Conservation (phyloP, 2,888 invertebrate species). For the Gryllus longicercus region DNA sequence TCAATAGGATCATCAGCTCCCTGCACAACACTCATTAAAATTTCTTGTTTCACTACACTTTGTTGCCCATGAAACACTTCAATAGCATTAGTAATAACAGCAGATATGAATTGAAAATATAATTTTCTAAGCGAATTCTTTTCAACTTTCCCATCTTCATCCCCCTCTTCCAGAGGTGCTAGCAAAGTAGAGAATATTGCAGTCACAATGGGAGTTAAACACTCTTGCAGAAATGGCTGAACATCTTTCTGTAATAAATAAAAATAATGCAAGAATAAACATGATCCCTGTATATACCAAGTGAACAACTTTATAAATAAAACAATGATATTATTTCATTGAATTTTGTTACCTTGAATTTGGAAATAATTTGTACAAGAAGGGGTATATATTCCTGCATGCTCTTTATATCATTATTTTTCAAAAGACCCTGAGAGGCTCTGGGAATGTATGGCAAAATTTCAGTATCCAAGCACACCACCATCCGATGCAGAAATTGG, state of each 20-base stretch:
- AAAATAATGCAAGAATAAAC: slow-evolving; percentile 11
- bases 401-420: slow-evolving; percentile 42
- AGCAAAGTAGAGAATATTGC: slow-evolving; percentile 47
- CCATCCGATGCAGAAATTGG: slow-evolving; percentile 56
- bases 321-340: too few species aligned
- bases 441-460: slow-evolving; percentile 53
- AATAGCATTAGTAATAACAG: slow-evolving; percentile 50
- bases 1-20: slow-evolving; percentile 52
- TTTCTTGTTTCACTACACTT: slow-evolving; percentile 43
- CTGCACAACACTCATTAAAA: slow-evolving; percentile 51
- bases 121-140: slow-evolving; percentile 49
- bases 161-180: slow-evolving; percentile 48
- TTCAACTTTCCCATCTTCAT: slow-evolving; percentile 50
- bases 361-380: slow-evolving; percentile 55
- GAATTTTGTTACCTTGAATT: slow-evolving; percentile 50
- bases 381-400: slow-evolving; percentile 54
- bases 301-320: not conserved
- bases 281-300: not conserved
- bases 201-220: slow-evolving; percentile 51
- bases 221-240: slow-evolving; percentile 50
- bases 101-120: slow-evolving; percentile 51
- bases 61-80: slow-evolving; percentile 47
- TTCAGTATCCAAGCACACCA: slow-evolving; percentile 56
- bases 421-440: slow-evolving; percentile 51
- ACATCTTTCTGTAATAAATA: slow-evolving; percentile 24